A percentile compares a stretch with the other conserved stretches of the same genome.
Evolutionary conservation across 2,113 vertebrate genomes (phyloP).

Genomic region (Cynoglossus semilaevis): DNA sequence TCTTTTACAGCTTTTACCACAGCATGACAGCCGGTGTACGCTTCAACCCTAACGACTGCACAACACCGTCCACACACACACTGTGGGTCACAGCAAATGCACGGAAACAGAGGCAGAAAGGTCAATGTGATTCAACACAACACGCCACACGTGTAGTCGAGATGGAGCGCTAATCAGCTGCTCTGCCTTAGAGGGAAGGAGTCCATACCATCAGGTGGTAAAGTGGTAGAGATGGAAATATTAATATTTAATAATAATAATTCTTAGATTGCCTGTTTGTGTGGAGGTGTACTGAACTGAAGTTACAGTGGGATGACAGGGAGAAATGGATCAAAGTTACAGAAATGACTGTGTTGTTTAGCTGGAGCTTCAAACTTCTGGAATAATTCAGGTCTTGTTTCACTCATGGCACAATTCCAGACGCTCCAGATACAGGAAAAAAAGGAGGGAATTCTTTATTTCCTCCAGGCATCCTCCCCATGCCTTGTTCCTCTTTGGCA

Average conservation of each 20-base stretch:
- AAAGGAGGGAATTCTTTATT: constrained; percentile 32
- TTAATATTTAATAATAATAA: constrained; percentile 59
- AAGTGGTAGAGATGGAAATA: constrained; percentile 40
- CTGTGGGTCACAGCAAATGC: constrained; percentile 4
- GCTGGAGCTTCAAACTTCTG: constrained; percentile 39
- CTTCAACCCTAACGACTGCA: background rate
- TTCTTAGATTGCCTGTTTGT: constrained; percentile 56
- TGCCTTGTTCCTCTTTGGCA: constrained; percentile 7
- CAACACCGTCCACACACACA: constrained; percentile 3
- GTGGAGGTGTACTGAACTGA: constrained; percentile 62
- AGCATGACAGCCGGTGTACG: background rate
- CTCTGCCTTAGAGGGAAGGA: constrained; percentile 53
- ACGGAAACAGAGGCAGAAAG: constrained; percentile 26
- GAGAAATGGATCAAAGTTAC: constrained; percentile 63
- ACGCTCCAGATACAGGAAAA: constrained; percentile 13
- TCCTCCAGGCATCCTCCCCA: constrained; percentile 19
- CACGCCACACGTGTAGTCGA: constrained; percentile 35
- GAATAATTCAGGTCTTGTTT: constrained; percentile 42
- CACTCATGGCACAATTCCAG: constrained; percentile 45
- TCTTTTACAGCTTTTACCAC: background rate
- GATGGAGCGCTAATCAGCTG: constrained; percentile 46
- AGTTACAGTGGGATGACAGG: constrained; percentile 45
- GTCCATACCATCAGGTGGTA: constrained; percentile 51
- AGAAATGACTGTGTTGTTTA: constrained; percentile 52
- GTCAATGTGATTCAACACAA: constrained; percentile 45